These are phyloP conservation scores for Carcina quercana DNA, from an alignment of 2,888 invertebrate genomes.

Conservation along the genomic window DNA sequence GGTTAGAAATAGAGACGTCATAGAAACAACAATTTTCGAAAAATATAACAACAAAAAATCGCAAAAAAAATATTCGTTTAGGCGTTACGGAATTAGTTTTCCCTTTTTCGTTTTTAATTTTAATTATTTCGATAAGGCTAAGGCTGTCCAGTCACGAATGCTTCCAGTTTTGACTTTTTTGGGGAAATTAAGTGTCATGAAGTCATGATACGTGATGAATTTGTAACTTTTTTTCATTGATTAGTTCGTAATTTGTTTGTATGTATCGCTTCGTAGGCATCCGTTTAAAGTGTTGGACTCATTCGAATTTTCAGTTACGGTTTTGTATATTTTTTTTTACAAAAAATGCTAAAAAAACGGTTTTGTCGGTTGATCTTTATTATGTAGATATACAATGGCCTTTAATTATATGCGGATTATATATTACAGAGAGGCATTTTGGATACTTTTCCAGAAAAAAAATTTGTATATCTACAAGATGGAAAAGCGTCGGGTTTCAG, in stretches of 20 bases:
- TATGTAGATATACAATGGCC: too few relatives aligned
- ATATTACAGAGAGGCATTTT: too few relatives aligned
- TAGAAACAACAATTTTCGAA: conserved; percentile 41
- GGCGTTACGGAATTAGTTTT: conserved; percentile 40
- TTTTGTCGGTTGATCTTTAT: too few relatives aligned
- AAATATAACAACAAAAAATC: conserved; percentile 28
- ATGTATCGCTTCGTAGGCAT: conserved; percentile 46
- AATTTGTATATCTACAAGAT: too few relatives aligned
- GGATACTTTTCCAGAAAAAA: too few relatives aligned
- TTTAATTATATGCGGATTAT: too few relatives aligned
- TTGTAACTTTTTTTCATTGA: conserved; percentile 50
- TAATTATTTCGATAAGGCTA: conserved; percentile 28
- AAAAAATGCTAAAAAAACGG: too few relatives aligned
- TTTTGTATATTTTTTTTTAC: too few relatives aligned
- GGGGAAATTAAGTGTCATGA: conserved; percentile 62
- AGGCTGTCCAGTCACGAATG: conserved; percentile 53
- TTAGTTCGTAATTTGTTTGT: conserved; percentile 57
- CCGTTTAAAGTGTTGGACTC: conserved; percentile 44
- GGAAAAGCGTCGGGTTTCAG: too few relatives aligned
- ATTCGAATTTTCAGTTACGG: conserved; percentile 14
- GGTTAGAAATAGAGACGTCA: conserved; percentile 61
- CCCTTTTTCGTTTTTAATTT: too few relatives aligned
- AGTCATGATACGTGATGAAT: too few relatives aligned
- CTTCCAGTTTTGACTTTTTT: conserved; percentile 53
- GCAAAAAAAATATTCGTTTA: conserved; percentile 32